These are phyloP conservation scores for Leucoptera coffeella DNA, from an alignment of 2,888 invertebrate genomes.

Conservation along the genomic window DNA sequence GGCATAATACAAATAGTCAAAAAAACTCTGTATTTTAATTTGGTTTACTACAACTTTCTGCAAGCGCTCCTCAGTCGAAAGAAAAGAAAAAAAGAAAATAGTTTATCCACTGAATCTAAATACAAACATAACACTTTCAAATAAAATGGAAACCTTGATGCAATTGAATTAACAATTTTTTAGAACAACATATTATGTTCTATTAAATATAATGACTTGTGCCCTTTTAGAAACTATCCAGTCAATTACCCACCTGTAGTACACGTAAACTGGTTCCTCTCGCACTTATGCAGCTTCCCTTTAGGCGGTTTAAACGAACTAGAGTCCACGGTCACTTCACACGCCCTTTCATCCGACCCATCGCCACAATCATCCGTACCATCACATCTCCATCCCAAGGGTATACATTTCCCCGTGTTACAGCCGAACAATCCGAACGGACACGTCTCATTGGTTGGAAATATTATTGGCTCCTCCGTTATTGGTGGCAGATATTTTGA, in stretches of 20 bases:
- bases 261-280: conserved; percentile 39
- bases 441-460: conserved; percentile 42
- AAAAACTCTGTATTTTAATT: too few relatives aligned
- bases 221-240: neutral
- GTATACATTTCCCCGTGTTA: conserved; percentile 58
- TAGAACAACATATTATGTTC: too few relatives aligned
- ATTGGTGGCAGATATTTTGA: conserved; percentile 18
- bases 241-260: conserved; percentile 18
- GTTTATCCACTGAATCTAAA: too few relatives aligned
- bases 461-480: conserved; percentile 11
- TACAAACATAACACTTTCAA: too few relatives aligned
- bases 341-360: conserved; percentile 66
- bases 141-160: too few relatives aligned
- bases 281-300: conserved; percentile 14
- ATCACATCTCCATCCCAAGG: conserved; percentile 74
- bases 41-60: too few relatives aligned
- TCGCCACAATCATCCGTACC: conserved; percentile 72
- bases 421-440: conserved; percentile 77
- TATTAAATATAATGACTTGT: too few relatives aligned
- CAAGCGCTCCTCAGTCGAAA: too few relatives aligned
- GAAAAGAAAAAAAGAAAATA: too few relatives aligned
- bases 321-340: conserved; percentile 23
- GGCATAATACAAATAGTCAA: too few relatives aligned
- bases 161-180: too few relatives aligned
- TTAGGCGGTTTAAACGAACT: conserved; percentile 9